These are phyloP conservation scores for Trididemnum miniatum DNA, from an alignment of 23 tunicate species.

Conservation along the genomic window DNA sequence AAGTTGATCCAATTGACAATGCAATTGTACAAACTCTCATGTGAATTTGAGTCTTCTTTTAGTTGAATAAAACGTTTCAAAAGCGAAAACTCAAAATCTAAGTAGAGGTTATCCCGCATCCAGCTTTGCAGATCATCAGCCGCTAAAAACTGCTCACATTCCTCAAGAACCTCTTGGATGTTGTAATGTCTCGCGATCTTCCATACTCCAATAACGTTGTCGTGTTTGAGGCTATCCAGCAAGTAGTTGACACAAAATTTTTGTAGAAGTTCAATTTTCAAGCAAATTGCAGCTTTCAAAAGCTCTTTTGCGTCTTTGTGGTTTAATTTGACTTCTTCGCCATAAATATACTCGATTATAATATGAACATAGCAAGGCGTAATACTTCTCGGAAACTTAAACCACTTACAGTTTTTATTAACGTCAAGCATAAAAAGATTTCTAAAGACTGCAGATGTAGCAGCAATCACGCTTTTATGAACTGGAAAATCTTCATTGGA, in stretches of 20 bases:
- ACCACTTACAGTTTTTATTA: background rate
- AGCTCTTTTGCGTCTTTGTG: background rate
- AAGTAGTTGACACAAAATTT: background rate
- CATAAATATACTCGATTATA: background rate
- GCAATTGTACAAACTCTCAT: background rate
- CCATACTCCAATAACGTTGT: background rate
- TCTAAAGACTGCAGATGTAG: background rate
- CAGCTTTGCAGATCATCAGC: background rate
- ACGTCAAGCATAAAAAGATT: background rate
- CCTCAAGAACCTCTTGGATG: background rate
- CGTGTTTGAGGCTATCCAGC: background rate
- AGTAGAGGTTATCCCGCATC: background rate
- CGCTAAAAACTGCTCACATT: background rate
- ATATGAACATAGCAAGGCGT: background rate
- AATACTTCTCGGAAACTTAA: background rate
- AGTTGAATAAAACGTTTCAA: conserved; percentile 20
- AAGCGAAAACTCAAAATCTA: background rate
- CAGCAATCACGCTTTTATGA: conserved; percentile 13
- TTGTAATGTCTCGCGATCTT: background rate
- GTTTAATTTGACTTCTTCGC: background rate
- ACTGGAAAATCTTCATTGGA: background rate
- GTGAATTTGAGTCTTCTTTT: background rate
- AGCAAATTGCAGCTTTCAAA: background rate
- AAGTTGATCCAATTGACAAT: conserved; percentile 1
- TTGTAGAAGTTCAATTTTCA: background rate